These are phyloP conservation scores for Cervus canadensis DNA, from an alignment of 2,113 vertebrate genomes.

Conservation along the genomic window DNA sequence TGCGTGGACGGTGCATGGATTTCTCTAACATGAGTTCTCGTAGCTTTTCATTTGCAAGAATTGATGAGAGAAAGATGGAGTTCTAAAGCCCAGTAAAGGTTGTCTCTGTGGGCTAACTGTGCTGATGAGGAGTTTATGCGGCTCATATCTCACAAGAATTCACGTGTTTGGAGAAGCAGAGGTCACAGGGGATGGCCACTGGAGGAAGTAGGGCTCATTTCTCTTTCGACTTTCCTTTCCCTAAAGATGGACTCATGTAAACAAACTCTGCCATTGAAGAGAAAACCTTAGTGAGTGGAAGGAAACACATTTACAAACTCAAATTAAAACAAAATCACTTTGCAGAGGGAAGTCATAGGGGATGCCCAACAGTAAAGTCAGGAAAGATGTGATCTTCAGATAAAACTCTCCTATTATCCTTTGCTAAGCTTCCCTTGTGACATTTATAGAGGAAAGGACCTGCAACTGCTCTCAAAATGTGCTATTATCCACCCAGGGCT, in stretches of 20 bases:
- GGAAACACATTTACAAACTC: constrained; percentile 62
- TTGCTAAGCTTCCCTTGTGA: constrained; percentile 45
- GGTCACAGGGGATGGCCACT: neutral
- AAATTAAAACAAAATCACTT: constrained; percentile 52
- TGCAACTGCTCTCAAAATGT: constrained; percentile 49
- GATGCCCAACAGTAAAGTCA: constrained; percentile 47
- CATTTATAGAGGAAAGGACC: constrained; percentile 77
- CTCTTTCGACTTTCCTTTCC: neutral
- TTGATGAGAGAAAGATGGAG: neutral
- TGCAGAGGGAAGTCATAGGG: constrained; percentile 57
- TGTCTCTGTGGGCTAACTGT: neutral
- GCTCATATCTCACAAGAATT: neutral
- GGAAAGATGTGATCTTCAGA: constrained; percentile 64
- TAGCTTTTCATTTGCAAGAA: neutral
- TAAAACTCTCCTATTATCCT: constrained; percentile 58
- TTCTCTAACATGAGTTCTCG: neutral
- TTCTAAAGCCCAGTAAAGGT: neutral
- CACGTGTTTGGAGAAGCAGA: neutral
- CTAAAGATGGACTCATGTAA: constrained; percentile 15
- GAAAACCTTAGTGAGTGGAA: neutral
- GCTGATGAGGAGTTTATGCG: neutral
- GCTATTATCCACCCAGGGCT: constrained; percentile 55
- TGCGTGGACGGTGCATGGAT: neutral
- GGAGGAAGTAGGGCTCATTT: neutral
- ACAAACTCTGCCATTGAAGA: constrained; percentile 53